phyloP scores from a whole-genome alignment of 2,113 vertebrate genomes.

The Apeltes quadracus region DNA sequence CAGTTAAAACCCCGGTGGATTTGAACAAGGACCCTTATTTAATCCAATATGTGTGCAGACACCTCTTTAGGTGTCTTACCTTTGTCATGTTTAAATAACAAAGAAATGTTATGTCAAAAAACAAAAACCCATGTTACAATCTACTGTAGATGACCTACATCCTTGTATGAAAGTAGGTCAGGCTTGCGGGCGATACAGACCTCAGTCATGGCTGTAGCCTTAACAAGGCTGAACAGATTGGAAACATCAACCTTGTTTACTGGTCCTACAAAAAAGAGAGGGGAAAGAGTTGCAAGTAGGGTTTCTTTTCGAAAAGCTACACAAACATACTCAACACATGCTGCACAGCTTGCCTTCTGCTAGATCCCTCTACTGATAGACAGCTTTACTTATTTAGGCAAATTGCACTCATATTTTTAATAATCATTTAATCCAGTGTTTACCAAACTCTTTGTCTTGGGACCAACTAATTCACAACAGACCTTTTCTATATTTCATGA shows the following conservation, averaged over 20 bases:
- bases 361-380: not conserved
- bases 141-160: not conserved
- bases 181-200: not conserved
- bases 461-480: not conserved
- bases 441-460: not conserved
- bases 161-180: not conserved
- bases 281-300: not conserved
- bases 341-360: not conserved
- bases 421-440: not conserved
- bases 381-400: no score
- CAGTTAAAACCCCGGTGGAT: not conserved
- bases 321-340: not conserved
- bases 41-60: not conserved
- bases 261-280: not conserved
- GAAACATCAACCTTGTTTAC: not conserved
- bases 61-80: not conserved
- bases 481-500: not conserved
- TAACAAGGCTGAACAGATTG: not conserved
- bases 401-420: not conserved
- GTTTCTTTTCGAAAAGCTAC: not conserved
- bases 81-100: not conserved
- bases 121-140: not conserved
- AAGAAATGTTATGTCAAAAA: not conserved
- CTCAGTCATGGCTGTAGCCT: not conserved
- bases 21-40: not conserved